Base-by-base conservation (phyloP, 2,888 invertebrate species). In the Ethmia dodecea region DNA sequence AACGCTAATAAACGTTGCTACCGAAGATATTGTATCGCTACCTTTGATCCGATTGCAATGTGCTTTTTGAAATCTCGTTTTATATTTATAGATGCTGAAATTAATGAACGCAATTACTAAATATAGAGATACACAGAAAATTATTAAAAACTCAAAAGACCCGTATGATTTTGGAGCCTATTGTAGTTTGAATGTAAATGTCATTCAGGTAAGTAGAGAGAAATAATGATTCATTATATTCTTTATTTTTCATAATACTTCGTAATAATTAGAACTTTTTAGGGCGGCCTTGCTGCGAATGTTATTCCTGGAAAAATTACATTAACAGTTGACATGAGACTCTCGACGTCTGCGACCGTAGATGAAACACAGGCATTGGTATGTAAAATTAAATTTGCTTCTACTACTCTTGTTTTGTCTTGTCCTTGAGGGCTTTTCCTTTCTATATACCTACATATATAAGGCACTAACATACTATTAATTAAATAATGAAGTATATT, bases 201-300 rank as follows among this genome's bases (percentile, higher is more conserved):
- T 66, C 13, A 33, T 80, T 11, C 13, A 55, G 11, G 80, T 80
- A 49, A 62, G 63, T 56, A 35, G 24, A 8, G 11, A 16, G n/a
- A n/a, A n/a, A n/a, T n/a, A n/a, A n/a, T n/a, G n/a, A n/a, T n/a
- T n/a, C n/a, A n/a, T n/a, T n/a, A n/a, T n/a, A n/a, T n/a, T n/a
- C n/a, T n/a, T n/a, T n/a, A n/a, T n/a, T n/a, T n/a, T n/a, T n/a
- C n/a, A n/a, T n/a, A n/a, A n/a, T n/a, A n/a, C n/a, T n/a, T n/a
- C n/a, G n/a, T n/a, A n/a, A n/a, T n/a, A n/a, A n/a, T n/a, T n/a
- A n/a, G n/a, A n/a, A n/a, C n/a, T n/a, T 22, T 62, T 13, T 57
- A 81, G 80, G 70, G 64, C 33, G 78, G 80, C 9, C 18, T 54
- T 5, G 62, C 49, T 15, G 18, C 59, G 1, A 81, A 81, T 44